Conservation (phyloP, 2,113 vertebrate genomes). For the Sakesphorus luctuosus region DNA sequence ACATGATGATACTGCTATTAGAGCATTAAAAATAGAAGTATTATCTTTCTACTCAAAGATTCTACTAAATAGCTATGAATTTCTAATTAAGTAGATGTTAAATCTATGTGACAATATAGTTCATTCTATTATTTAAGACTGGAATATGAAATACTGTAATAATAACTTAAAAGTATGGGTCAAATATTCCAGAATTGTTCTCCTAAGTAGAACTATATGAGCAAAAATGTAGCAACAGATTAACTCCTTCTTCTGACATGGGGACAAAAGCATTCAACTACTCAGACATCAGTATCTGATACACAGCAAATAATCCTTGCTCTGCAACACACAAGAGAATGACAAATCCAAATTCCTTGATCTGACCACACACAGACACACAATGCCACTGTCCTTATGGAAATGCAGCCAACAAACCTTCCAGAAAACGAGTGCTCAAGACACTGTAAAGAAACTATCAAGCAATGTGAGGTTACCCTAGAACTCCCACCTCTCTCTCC, state of each 20-base stretch:
- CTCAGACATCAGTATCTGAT: not conserved
- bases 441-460: not conserved
- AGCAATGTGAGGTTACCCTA: not conserved
- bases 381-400: not conserved
- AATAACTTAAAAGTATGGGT: not conserved
- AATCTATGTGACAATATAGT: not conserved
- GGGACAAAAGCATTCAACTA: not conserved
- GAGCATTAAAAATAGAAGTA: not conserved
- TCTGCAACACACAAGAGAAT: not conserved
- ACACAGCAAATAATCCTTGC: not conserved
- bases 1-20: not conserved
- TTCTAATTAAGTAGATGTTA: slow-evolving; percentile 5
- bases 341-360: not conserved
- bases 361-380: too few relatives aligned
- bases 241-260: not conserved
- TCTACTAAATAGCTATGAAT: not conserved
- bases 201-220: not conserved
- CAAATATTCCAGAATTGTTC: not conserved
- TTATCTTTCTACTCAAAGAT: slow-evolving; percentile 6
- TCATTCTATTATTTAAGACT: not conserved
- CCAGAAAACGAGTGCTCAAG: not conserved
- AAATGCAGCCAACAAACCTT: not conserved
- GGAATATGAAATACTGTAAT: not conserved
- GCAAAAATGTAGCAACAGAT: not conserved
- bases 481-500: not conserved